A percentile compares a stretch with the other conserved stretches of the same genome.
phyloP scores from a whole-genome alignment of 2,797 vertebrate genomes.

The Alosa sapidissima region DNA sequence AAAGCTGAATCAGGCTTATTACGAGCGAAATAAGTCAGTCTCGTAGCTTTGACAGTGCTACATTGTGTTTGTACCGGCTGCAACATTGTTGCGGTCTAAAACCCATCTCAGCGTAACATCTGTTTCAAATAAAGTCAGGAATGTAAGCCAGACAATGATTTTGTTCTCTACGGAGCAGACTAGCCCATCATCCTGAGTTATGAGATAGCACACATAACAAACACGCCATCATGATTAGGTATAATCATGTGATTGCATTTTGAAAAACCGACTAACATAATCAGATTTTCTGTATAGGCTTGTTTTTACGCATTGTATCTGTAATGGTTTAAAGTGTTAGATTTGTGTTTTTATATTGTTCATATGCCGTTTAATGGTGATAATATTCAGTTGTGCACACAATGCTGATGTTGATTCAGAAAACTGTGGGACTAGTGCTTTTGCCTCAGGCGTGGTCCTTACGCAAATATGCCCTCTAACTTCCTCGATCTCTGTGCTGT shows the following conservation, averaged over 20 bases:
- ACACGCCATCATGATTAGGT: not conserved
- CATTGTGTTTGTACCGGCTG: not conserved
- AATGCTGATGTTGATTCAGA: slow-evolving; percentile 5
- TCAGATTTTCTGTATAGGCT: not conserved
- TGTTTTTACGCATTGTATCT: not conserved
- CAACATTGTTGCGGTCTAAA: not conserved
- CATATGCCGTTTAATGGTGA: not conserved
- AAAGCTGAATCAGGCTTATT: not conserved
- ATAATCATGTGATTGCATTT: not conserved
- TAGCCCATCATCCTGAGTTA: not conserved
- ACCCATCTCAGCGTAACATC: not conserved
- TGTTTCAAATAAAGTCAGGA: slow-evolving; percentile 15
- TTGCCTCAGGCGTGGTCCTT: slow-evolving; percentile 53
- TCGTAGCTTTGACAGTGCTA: not conserved
- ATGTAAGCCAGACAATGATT: not conserved
- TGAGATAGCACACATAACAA: not conserved
- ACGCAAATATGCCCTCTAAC: slow-evolving; percentile 44
- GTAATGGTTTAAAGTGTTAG: no score
- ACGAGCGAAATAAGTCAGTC: not conserved
- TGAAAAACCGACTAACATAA: not conserved
- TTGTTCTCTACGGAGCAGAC: not conserved
- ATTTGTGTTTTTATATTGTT: not conserved
- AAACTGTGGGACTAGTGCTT: slow-evolving; percentile 27
- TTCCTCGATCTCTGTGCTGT: slow-evolving; percentile 48
- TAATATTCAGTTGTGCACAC: not conserved